A percentile compares a stretch with the other conserved stretches of the same genome.
phyloP scores from a whole-genome alignment of 2,888 invertebrate genomes.

The Danaus chrysippus region DNA sequence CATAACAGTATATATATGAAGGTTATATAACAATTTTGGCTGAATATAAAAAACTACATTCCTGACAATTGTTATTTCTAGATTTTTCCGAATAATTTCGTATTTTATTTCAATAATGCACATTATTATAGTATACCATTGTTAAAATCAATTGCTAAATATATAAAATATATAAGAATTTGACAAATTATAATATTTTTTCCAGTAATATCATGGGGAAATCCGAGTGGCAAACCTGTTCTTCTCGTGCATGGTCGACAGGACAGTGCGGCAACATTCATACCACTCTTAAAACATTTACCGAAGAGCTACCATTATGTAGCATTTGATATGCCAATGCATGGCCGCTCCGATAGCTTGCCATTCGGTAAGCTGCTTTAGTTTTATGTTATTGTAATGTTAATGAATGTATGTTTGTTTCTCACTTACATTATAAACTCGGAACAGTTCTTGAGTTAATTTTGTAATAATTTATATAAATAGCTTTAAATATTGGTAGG shows the following conservation, averaged over 20 bases:
- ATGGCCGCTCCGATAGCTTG: slow-evolving; percentile 77
- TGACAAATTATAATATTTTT: slow-evolving; percentile 22
- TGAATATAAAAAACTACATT: too few relatives aligned
- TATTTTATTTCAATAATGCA: too few relatives aligned
- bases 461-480: too few relatives aligned
- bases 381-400: not conserved
- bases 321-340: slow-evolving; percentile 79
- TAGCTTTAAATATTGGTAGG: too few relatives aligned
- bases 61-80: too few relatives aligned
- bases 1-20: too few relatives aligned
- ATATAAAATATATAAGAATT: not conserved
- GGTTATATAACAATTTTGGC: too few relatives aligned
- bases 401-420: not conserved
- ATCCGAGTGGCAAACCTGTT: slow-evolving; percentile 65
- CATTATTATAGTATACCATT: too few relatives aligned
- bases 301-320: slow-evolving; percentile 59
- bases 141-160: too few relatives aligned
- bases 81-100: too few relatives aligned
- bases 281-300: slow-evolving; percentile 74
- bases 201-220: slow-evolving; percentile 80
- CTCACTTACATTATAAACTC: too few relatives aligned
- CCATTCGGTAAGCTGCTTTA: slow-evolving; percentile 51
- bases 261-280: slow-evolving; percentile 81
- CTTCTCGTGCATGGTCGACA: slow-evolving; percentile 80
- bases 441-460: too few relatives aligned